Evolutionary conservation across 2,888 invertebrate genomes (phyloP).

Genomic region (Andrena haemorrhoa): DNA sequence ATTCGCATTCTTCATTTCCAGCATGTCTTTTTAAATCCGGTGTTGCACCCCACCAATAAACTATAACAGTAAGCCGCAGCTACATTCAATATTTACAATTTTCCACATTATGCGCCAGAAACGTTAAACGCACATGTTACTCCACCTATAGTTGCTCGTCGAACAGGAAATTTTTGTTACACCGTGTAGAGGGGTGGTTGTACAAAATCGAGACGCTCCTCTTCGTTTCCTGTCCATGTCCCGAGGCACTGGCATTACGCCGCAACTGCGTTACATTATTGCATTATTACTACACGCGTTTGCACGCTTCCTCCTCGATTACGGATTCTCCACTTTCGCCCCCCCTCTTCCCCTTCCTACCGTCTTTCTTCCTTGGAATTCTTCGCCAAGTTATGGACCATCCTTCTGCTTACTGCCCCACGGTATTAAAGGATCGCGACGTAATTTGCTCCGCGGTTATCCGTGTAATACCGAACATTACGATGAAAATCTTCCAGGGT

Average conservation of each 20-base stretch:
- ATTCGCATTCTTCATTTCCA: too few relatives aligned
- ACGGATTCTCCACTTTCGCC: constrained; percentile 26
- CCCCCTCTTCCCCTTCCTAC: constrained; percentile 14
- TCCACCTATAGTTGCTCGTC: too few relatives aligned
- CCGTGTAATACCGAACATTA: constrained; percentile 44
- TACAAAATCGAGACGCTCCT: constrained; percentile 10
- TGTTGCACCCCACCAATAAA: too few relatives aligned
- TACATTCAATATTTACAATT: too few relatives aligned
- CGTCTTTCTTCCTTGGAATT: constrained; percentile 29
- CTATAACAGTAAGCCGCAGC: too few relatives aligned
- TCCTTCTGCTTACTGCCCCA: constrained; percentile 19
- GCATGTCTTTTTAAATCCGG: too few relatives aligned
- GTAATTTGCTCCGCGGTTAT: constrained; percentile 47
- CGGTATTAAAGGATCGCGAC: constrained; percentile 40
- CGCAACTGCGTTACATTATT: constrained; percentile 46
- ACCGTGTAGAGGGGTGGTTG: neutral
- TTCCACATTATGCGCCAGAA: too few relatives aligned
- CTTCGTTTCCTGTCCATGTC: constrained; percentile 23
- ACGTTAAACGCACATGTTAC: too few relatives aligned
- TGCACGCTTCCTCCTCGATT: constrained; percentile 55
- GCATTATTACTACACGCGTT: constrained; percentile 48
- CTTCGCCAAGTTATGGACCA: constrained; percentile 35
- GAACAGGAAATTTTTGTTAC: neutral
- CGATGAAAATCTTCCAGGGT: constrained; percentile 6
- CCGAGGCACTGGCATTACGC: constrained; percentile 16